A percentile compares a stretch with the other conserved stretches of the same genome.
Evolutionary conservation across 2,888 invertebrate species (phyloP).

Genomic region (Oligia latruncula): DNA sequence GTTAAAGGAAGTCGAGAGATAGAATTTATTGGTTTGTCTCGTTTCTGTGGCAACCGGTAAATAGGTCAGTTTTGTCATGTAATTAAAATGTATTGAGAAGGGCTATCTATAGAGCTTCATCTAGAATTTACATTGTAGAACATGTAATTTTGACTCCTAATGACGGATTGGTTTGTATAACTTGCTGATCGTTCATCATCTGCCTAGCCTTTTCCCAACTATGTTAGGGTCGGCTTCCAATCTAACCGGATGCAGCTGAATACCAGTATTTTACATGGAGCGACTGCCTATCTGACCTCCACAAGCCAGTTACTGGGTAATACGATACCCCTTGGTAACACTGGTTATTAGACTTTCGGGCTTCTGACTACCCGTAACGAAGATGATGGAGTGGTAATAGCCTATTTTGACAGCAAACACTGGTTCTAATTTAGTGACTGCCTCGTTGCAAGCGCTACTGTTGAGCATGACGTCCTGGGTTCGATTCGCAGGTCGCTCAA

Average conservation of each 20-base stretch:
- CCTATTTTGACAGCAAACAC: background rate
- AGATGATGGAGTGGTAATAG: too few relatives aligned
- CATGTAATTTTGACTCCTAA: background rate
- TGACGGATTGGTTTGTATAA: background rate
- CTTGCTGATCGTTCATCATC: too few relatives aligned
- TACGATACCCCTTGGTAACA: too few relatives aligned
- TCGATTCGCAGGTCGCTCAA: background rate
- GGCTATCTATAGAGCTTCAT: slow-evolving; percentile 8
- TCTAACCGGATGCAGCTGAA: too few relatives aligned
- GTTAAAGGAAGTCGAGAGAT: slow-evolving; percentile 44
- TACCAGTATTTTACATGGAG: too few relatives aligned
- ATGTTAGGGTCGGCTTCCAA: too few relatives aligned
- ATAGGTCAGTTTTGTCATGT: slow-evolving; percentile 32
- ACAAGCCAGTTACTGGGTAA: too few relatives aligned
- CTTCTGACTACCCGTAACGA: too few relatives aligned
- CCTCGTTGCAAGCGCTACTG: background rate
- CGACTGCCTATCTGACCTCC: too few relatives aligned
- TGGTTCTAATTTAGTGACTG: background rate
- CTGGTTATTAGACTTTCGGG: too few relatives aligned
- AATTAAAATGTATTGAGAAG: slow-evolving; percentile 30
- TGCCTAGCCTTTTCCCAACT: too few relatives aligned
- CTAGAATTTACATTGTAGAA: slow-evolving; percentile 4
- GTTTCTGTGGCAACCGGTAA: slow-evolving; percentile 40
- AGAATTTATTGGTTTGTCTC: slow-evolving; percentile 45
- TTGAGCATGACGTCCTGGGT: background rate